Conservation (phyloP, 2,113 vertebrate genomes). For the Alouatta palliata region DNA sequence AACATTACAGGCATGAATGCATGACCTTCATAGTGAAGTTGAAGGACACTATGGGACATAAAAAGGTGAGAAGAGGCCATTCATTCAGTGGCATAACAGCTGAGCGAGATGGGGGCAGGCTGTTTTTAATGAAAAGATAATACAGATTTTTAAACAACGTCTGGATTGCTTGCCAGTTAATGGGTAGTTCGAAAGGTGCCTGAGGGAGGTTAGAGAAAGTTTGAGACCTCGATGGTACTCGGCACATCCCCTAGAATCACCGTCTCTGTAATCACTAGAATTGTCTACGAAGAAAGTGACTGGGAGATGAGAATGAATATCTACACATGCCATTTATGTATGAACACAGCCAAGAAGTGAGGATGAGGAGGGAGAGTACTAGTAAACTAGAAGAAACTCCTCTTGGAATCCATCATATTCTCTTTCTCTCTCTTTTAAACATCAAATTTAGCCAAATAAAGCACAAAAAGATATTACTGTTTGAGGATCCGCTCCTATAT, state of each 20-base stretch:
- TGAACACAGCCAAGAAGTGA: background rate
- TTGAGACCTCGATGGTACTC: background rate
- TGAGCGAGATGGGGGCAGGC: background rate
- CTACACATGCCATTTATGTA: rapidly evolving
- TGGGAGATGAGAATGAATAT: rapidly evolving
- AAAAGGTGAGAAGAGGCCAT: background rate
- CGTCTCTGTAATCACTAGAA: background rate
- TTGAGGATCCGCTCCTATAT: background rate
- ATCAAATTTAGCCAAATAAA: background rate
- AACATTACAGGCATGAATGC: background rate
- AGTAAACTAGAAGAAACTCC: background rate
- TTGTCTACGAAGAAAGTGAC: background rate
- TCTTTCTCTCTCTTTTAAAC: background rate
- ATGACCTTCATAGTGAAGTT: background rate
- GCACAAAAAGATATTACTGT: background rate
- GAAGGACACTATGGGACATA: background rate
- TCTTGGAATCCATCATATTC: background rate
- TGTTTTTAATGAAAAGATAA: slow-evolving; percentile 23
- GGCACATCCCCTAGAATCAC: background rate
- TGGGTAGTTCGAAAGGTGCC: background rate
- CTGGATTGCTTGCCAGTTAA: background rate
- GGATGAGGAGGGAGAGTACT: rapidly evolving
- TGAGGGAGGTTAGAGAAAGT: background rate
- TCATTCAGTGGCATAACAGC: background rate
- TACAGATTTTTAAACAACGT: slow-evolving; percentile 21